phyloP scores from a whole-genome alignment of 2,797 vertebrate species.

The Danio aesculapii region DNA sequence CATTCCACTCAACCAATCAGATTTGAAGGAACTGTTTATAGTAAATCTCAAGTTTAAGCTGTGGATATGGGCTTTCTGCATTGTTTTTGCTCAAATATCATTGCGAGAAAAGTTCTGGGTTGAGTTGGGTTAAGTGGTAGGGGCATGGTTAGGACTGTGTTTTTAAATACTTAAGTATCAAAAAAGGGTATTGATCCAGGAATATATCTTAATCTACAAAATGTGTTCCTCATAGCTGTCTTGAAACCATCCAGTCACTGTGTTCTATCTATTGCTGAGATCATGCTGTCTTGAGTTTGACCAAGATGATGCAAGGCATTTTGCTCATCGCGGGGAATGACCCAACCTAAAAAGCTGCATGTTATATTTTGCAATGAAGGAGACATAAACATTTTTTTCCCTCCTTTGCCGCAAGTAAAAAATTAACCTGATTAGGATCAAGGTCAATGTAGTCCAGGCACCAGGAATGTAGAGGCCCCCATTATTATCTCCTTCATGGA shows the following conservation, averaged over 20 bases:
- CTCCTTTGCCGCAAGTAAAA: background rate
- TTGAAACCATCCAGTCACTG: background rate
- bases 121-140: no score
- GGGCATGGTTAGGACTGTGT: no score
- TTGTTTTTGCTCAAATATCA: no score
- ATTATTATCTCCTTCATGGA: constrained; percentile 23
- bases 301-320: background rate
- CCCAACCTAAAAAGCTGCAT: background rate
- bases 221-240: background rate
- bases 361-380: background rate
- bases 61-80: no score
- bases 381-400: background rate
- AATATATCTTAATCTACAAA: no score
- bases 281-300: no score
- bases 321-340: constrained; percentile 5
- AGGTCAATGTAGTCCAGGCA: constrained; percentile 11
- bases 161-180: no score
- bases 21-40: no score
- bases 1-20: no score
- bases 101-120: no score
- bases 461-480: background rate
- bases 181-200: no score
- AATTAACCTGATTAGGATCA: constrained; percentile 21
- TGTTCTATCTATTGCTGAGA: background rate
- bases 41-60: no score